Base-by-base conservation (phyloP, 2,797 vertebrate genomes). In the Lutra lutra region DNA sequence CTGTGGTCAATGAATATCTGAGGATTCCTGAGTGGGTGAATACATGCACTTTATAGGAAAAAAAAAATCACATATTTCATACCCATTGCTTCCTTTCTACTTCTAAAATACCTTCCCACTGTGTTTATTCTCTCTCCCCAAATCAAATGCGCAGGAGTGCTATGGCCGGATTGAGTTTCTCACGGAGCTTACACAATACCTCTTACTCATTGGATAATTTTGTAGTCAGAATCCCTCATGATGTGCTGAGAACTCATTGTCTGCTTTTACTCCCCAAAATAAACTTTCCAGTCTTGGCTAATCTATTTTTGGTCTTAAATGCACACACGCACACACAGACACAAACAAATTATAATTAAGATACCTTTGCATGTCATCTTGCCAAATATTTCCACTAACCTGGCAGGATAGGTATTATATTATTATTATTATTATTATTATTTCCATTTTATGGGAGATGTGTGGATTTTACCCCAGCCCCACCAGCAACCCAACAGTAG, bases 41-140 rank as follows among this genome's bases (percentile, higher is more conserved):
- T 85, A 89, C 85, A 62, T 82, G 84, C 83, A 96, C 80, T 70
- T 92, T 66, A 86, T 62, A 95, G 73, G 27, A 95, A 92, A 89
- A 82, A 43, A 77, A 82, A 82, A 38, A 23, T 23, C 48, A 84
- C 60, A 82, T 56, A 92, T 90, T 93, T 72, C 84, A 43, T 93
- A 91, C 68, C 62, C 85, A 60, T 46, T 27, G 14, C 80, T 95
- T 92, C 82, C 72, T 96, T 93, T 83, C 92, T 85, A 56, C 82
- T 97, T 86, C 82, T 78, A 92, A 94, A 92, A 92, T 91, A 95
- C 85, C 89, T 92, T 95, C 64, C 80, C 77, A 95, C 66, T 92
- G 43, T 92, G 79, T 48, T 83, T 87, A 62, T 32, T 82, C 72
- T 94, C 62, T 93, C 20, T 29, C 72, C 75, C 78, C 29, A 85